Base-by-base conservation (phyloP, 2,113 vertebrate species). In the Psettodes erumei region DNA sequence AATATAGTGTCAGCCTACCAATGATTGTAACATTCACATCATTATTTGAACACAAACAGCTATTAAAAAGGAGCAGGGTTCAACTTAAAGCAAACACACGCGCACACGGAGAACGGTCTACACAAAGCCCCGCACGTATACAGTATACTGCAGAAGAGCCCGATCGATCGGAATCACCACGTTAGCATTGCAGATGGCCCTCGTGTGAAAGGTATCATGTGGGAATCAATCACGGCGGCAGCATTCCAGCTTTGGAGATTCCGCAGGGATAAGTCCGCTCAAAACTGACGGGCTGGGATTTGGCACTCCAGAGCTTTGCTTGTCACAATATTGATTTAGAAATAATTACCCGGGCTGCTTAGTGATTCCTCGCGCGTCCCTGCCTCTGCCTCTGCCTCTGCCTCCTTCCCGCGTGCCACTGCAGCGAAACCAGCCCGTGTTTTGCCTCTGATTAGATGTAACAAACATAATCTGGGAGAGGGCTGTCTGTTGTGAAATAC, bases 241-340 rank as follows among this genome's bases (percentile, higher is more conserved):
- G 75, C 85, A 60, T 66, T 68, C 30, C 48, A 77, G 80, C 75
- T 71, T 56, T 28, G 75, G 51, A 85, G 85, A 86, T 86, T 88
- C 89, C 82, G 18, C 77, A 0, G 81, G 86, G 90, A 88, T 87
- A 60, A 88, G 42, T 72, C 71, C 1, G 35, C 71, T 83, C 89
- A 82, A 74, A 86, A 68, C 71, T 66, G 80, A 87, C 67, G 56
- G 67, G 77, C 74, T 71, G 69, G 89, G 89, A 88, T 91, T 91
- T 88, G 86, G 89, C 82, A 81, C 85, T 83, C 85, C 66, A 70
- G 88, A 90, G 88, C 84, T 81, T 87, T 81, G 81, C 83, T 85
- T 89, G 90, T 92, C 88, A 88, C 88, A 90, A 91, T 92, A 92
- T 93, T 92, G 91, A 93, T 91, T 90, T 85, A 84, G 87, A 93